phyloP scores from a whole-genome alignment of 2,113 vertebrate genomes.

The Tenrec ecaudatus region DNA sequence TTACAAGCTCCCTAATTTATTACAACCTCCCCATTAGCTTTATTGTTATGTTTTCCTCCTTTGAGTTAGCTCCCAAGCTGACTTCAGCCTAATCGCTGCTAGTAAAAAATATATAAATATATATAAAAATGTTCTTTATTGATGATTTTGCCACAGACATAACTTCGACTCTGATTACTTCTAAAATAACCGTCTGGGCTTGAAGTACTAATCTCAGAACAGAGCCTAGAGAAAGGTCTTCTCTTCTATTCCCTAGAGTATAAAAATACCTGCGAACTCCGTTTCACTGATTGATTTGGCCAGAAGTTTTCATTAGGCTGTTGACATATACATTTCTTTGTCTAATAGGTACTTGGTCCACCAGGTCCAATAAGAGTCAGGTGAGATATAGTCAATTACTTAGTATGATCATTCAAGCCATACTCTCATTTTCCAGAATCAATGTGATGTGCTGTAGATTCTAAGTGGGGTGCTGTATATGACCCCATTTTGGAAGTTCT shows the following conservation, averaged over 20 bases:
- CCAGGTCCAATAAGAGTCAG: too few species aligned
- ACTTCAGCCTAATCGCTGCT: background rate
- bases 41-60: background rate
- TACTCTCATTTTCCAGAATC: too few species aligned
- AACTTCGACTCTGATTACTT: background rate
- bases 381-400: too few species aligned
- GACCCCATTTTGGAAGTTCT: too few species aligned
- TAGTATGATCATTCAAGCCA: too few species aligned
- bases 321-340: background rate
- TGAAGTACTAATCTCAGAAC: background rate
- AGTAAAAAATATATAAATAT: background rate
- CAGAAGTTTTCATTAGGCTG: background rate
- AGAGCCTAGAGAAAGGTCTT: background rate
- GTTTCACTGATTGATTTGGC: background rate
- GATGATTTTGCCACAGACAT: background rate
- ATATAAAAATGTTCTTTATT: background rate
- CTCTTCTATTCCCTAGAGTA: background rate
- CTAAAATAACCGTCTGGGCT: background rate
- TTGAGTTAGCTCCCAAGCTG: background rate
- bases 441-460: too few species aligned
- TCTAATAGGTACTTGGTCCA: too few species aligned
- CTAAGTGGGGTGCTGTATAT: too few species aligned
- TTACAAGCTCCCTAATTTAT: background rate
- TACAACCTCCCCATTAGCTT: background rate
- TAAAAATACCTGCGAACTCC: background rate